Conservation (phyloP, 2,888 invertebrate genomes). For the Chrysotoxum bicinctum region DNA sequence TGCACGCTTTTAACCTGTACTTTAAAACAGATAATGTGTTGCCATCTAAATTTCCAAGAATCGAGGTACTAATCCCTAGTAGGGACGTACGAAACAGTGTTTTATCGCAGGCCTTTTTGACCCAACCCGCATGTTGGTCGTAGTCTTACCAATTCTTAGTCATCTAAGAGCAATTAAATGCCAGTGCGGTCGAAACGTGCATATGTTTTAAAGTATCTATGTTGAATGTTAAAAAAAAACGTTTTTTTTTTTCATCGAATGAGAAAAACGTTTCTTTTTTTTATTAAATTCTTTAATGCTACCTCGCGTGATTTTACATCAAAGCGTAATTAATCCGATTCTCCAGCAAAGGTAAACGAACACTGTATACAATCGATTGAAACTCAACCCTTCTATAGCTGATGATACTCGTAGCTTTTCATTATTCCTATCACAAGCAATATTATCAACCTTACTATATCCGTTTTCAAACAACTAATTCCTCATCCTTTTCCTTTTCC, state of each 20-base stretch:
- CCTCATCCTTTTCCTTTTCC: constrained; percentile 26
- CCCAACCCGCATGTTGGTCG: no score
- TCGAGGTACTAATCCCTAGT: no score
- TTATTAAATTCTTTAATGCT: neutral
- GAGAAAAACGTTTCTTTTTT: no score
- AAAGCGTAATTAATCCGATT: neutral
- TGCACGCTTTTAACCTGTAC: no score
- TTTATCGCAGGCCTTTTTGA: no score
- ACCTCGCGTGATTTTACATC: neutral
- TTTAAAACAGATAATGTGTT: no score
- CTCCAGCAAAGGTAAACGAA: neutral
- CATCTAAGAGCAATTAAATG: neutral
- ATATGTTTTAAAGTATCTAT: neutral
- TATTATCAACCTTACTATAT: neutral
- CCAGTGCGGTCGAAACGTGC: neutral
- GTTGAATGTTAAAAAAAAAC: neutral
- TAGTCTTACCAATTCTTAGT: neutral
- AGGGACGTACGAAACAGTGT: no score
- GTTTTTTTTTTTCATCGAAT: neutral
- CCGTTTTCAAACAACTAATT: constrained; percentile 6
- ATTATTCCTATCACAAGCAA: constrained; percentile 16
- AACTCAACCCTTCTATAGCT: constrained; percentile 1
- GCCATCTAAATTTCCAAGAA: no score
- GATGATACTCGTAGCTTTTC: neutral
- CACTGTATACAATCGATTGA: constrained; percentile 7